Percentiles rank a stretch among this genome's conserved stretches.
Evolutionary conservation across 1,140 invertebrate genomes (phyloP).

Genomic region (Cardiocondyla obscurior): DNA sequence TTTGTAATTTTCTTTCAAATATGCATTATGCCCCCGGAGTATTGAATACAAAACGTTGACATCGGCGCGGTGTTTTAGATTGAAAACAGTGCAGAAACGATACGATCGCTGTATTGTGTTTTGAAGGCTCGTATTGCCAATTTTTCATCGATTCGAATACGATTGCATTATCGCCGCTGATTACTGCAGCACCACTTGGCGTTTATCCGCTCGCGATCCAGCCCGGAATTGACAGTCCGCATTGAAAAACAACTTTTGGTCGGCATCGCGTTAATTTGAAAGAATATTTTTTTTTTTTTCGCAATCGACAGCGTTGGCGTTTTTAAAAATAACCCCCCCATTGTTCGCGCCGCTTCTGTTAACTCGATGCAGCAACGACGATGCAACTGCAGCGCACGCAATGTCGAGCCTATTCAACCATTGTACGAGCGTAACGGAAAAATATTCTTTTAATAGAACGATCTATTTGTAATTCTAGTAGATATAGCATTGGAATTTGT

Average conservation of each 20-base stretch:
- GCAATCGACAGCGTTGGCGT: conserved; percentile 33
- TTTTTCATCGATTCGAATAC: not conserved
- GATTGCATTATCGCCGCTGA: conserved; percentile 39
- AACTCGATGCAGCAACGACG: conserved; percentile 5
- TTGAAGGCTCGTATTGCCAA: not conserved
- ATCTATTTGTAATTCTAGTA: conserved; percentile 52
- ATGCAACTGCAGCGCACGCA: conserved; percentile 19
- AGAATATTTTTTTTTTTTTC: conserved; percentile 51
- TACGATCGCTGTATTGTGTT: not conserved
- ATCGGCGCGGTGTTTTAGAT: not conserved
- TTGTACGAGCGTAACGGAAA: conserved; percentile 38
- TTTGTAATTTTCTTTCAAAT: not conserved
- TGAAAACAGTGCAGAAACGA: not conserved
- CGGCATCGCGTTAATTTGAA: conserved; percentile 47
- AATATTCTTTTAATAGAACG: conserved; percentile 50
- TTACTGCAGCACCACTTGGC: not conserved
- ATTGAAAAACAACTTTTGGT: conserved; percentile 44
- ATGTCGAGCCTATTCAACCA: conserved; percentile 34
- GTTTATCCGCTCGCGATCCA: conserved; percentile 13
- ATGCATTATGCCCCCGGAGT: not conserved
- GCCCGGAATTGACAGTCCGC: conserved; percentile 32
- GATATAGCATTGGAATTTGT: conserved; percentile 3
- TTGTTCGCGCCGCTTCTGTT: conserved; percentile 47
- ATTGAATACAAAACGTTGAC: not conserved
- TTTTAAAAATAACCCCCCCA: conserved; percentile 40